Evolutionary conservation across 1,140 invertebrate genomes (phyloP).

Genomic region (Telenomus remus): DNA sequence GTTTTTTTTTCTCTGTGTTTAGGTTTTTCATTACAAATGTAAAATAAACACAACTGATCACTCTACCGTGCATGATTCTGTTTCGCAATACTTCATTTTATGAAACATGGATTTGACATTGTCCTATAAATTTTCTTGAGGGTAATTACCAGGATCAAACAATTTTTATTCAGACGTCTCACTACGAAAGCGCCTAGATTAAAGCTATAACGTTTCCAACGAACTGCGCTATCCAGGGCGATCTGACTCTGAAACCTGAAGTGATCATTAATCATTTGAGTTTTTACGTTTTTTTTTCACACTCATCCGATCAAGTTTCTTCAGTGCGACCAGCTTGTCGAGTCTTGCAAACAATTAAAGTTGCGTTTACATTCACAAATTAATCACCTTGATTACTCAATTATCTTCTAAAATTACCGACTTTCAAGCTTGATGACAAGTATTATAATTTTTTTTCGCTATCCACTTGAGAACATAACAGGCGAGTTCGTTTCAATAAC

Average conservation of each 20-base stretch:
- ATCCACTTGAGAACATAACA: background rate
- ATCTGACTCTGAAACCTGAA: background rate
- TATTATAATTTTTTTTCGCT: background rate
- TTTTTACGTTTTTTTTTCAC: conserved; percentile 21
- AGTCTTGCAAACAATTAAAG: conserved; percentile 38
- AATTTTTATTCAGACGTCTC: conserved; percentile 5
- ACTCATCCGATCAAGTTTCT: conserved; percentile 41
- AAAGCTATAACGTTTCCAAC: conserved; percentile 5
- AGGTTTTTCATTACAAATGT: no score
- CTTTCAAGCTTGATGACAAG: conserved; percentile 24
- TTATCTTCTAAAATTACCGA: conserved; percentile 13
- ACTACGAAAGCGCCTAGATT: conserved; percentile 13
- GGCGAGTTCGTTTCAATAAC: conserved; percentile 21
- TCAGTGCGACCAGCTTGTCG: conserved; percentile 1
- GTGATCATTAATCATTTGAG: conserved; percentile 43
- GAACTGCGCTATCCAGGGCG: conserved; percentile 36
- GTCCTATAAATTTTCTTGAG: no score
- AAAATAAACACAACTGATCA: no score
- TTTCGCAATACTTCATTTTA: no score
- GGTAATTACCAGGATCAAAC: conserved; percentile 7
- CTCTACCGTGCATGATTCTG: no score
- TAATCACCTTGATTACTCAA: conserved; percentile 2
- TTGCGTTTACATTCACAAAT: conserved; percentile 23
- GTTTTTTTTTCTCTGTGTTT: no score
- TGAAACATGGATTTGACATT: no score